Percentiles rank a stretch among this genome's conserved stretches.
Evolutionary conservation across 2,113 vertebrate genomes (phyloP).

Genomic region (Poeciliopsis prolifica): DNA sequence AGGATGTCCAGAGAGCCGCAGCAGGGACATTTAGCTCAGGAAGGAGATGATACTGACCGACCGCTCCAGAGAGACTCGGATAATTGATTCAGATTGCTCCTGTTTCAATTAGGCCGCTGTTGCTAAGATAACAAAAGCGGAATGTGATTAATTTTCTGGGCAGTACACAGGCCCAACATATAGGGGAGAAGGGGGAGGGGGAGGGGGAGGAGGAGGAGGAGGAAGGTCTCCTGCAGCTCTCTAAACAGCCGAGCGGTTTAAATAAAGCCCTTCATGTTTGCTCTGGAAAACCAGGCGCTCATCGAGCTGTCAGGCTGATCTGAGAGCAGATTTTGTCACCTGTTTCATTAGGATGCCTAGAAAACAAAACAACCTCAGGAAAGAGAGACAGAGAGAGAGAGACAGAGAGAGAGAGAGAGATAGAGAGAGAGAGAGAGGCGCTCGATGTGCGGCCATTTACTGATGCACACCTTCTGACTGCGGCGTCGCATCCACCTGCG

Average conservation of each 20-base stretch:
- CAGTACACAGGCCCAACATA: slow-evolving; percentile 40
- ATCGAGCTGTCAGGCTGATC: background rate
- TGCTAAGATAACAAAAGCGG: slow-evolving; percentile 37
- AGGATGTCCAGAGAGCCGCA: slow-evolving; percentile 54
- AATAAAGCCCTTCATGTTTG: slow-evolving; percentile 11
- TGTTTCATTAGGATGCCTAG: slow-evolving; percentile 33
- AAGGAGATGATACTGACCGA: slow-evolving; percentile 12
- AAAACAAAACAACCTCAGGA: slow-evolving; percentile 7
- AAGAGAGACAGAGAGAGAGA: too few relatives aligned
- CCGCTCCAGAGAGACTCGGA: slow-evolving; percentile 15
- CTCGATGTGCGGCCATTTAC: slow-evolving; percentile 63
- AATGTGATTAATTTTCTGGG: slow-evolving; percentile 22
- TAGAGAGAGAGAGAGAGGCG: background rate
- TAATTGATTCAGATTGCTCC: slow-evolving; percentile 41
- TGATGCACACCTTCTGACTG: slow-evolving; percentile 58
- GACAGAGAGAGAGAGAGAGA: background rate
- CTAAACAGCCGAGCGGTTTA: slow-evolving; percentile 3
- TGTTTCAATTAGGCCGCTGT: slow-evolving; percentile 40
- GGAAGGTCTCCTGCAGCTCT: slow-evolving; percentile 20
- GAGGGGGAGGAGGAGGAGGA: background rate
- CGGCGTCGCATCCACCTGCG: slow-evolving; percentile 74
- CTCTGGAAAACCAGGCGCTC: too few relatives aligned
- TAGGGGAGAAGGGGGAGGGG: background rate
- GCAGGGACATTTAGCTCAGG: slow-evolving; percentile 55
- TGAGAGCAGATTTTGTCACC: slow-evolving; percentile 13